Evolutionary conservation across 2,113 vertebrate species (phyloP).

Genomic region (Brienomyrus brachyistius): DNA sequence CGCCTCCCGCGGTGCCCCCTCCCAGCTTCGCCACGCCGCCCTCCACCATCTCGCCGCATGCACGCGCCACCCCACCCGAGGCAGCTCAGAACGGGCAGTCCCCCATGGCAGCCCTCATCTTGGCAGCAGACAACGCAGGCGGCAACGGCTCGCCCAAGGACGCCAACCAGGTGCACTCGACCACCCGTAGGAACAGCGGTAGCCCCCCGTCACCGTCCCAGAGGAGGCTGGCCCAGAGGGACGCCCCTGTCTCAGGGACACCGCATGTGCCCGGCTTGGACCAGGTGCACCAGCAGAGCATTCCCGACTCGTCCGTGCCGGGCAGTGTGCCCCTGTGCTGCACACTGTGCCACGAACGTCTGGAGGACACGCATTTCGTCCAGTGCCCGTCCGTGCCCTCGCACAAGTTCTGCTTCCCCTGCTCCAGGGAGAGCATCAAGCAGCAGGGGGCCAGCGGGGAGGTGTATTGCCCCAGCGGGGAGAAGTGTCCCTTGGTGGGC

Average conservation of each 20-base stretch:
- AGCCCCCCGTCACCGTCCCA: conserved; percentile 84
- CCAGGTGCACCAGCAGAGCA: conserved; percentile 68
- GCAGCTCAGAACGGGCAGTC: conserved; percentile 83
- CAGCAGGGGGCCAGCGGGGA: conserved; percentile 91
- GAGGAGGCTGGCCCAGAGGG: conserved; percentile 74
- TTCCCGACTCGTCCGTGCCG: conserved; percentile 81
- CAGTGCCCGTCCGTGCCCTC: conserved; percentile 90
- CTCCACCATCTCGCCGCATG: conserved; percentile 80
- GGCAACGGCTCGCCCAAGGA: conserved; percentile 80
- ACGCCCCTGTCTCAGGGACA: conserved; percentile 57
- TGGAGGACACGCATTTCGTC: conserved; percentile 97
- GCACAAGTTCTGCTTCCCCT: conserved; percentile 98
- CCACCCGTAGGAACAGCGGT: conserved; percentile 78
- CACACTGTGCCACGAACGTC: conserved; percentile 91
- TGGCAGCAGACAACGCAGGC: conserved; percentile 87
- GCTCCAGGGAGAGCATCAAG: conserved; percentile 96
- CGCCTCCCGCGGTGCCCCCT: conserved; percentile 61
- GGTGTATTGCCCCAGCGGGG: conserved; percentile 94
- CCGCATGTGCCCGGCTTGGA: conserved; percentile 65
- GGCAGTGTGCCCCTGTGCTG: conserved; percentile 84
- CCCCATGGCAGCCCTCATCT: conserved; percentile 86
- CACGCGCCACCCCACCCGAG: conserved; percentile 81
- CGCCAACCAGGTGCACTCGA: conserved; percentile 83
- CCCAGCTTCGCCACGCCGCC: conserved; percentile 61
- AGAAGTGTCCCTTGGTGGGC: conserved; percentile 89